Evolutionary conservation across 2,113 vertebrate species (phyloP), one percentile per base, ranked within the genome.

Genomic region (Cricetomys ansorgei): DNA sequence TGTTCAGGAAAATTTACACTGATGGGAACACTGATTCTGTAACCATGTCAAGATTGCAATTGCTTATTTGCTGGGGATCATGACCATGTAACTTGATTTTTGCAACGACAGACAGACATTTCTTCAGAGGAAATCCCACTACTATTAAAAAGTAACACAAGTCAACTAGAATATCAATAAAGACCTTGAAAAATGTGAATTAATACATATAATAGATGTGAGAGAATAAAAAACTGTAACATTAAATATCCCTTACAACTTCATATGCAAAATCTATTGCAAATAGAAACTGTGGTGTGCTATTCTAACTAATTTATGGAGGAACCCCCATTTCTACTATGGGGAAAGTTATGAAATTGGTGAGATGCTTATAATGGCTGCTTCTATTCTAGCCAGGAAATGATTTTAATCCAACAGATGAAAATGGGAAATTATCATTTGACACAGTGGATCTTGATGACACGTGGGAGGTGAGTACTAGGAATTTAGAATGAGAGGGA

Each of bases 401-500:
- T 10, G 97, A 98, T 0, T 2, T 94, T 0, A 97, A 99, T 75
- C 99, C 99, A 64, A 0, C 83, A 77, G 98, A 98, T 97, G 98
- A 97, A 84, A 92, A 98, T 1, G 98, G 98, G 19, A 93, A 9
- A 55, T 0, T 86, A n/a, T 27, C 96, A 89, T 67, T 75, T 76
- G 96, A 94, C 0, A 0, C 81, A 0, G 96, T 90, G 65, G 92
- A 98, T 96, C 94, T 97, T 77, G 79, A 96, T 87, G 90, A 45
- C 31, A 94, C 21, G 0, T 96, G 97, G 95, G 93, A 98, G 96
- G 89, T 96, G 87, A 84, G 81, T 65, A 57, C 27, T 40, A 31
- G 69, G 4, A 59, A 48, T 6, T 72, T 6, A 64, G 15, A 65
- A 21, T 55, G 31, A 15, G 1, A 3, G 25, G 10, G 21, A 3